These are phyloP conservation scores for Fragum whitleyi DNA, from an alignment of 2,888 invertebrate genomes.

Conservation along the genomic window DNA sequence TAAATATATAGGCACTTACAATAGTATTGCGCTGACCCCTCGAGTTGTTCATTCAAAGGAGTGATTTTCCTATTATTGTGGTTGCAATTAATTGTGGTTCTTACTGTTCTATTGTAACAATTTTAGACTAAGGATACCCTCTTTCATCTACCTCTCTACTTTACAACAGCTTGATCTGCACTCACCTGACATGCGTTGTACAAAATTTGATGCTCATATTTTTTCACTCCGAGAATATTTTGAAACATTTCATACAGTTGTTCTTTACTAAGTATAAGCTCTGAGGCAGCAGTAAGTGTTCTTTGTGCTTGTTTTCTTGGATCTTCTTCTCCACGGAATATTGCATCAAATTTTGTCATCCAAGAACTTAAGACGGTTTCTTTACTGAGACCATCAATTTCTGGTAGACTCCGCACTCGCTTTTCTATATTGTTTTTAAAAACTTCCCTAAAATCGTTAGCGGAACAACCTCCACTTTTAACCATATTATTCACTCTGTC, in stretches of 20 bases:
- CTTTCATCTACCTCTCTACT: too few species aligned
- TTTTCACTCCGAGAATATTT: slow-evolving; percentile 98
- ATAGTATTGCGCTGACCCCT: too few species aligned
- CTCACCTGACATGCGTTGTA: slow-evolving; percentile 98
- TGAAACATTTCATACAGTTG: slow-evolving; percentile 99
- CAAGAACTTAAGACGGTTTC: slow-evolving; percentile 99
- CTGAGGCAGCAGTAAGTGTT: slow-evolving; percentile 86
- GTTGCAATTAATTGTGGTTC: too few species aligned
- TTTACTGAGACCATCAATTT: slow-evolving; percentile 99
- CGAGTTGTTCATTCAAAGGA: too few species aligned
- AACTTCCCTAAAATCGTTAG: slow-evolving; percentile 99
- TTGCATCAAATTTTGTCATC: slow-evolving; percentile 99
- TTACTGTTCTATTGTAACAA: too few species aligned
- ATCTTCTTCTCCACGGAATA: slow-evolving; percentile 89
- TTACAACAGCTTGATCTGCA: background rate
- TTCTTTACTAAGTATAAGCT: slow-evolving; percentile 98
- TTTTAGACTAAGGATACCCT: too few species aligned
- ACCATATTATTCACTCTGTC: slow-evolving; percentile 99
- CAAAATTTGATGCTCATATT: slow-evolving; percentile 99
- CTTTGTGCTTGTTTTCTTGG: slow-evolving; percentile 88
- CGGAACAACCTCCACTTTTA: slow-evolving; percentile 98
- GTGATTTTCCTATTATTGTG: too few species aligned
- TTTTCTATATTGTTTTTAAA: slow-evolving; percentile 99
- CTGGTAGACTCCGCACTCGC: slow-evolving; percentile 97
- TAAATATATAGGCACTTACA: too few species aligned